A percentile compares a stretch with the other conserved stretches of the same genome.
Evolutionary conservation across 2,113 vertebrate genomes (phyloP).

Genomic region (Pluvianellus socialis): DNA sequence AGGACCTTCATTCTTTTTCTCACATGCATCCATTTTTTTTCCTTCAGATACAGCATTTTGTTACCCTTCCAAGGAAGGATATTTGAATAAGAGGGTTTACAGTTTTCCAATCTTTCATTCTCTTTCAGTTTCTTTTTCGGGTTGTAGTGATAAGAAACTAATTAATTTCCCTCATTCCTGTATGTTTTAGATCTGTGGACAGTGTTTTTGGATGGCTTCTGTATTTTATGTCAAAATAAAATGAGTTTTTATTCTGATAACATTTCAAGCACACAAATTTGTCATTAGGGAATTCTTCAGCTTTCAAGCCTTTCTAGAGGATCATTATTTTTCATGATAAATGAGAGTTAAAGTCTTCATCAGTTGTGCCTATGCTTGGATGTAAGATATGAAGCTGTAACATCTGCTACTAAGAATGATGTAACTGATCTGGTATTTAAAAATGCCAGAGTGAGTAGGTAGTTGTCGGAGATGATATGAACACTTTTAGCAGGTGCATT

Average conservation of each 20-base stretch:
- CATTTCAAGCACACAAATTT: neutral
- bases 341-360: constrained; percentile 15
- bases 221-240: constrained; percentile 25
- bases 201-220: neutral
- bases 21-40: neutral
- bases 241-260: neutral
- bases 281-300: neutral
- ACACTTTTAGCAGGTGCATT: constrained; percentile 2
- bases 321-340: neutral
- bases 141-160: neutral
- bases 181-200: neutral
- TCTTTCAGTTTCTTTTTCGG: neutral
- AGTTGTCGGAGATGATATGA: neutral
- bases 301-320: neutral
- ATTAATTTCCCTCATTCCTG: neutral
- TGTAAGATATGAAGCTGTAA: neutral
- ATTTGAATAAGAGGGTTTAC: neutral
- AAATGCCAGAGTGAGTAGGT: constrained; percentile 27
- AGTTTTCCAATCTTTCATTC: neutral
- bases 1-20: neutral
- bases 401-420: constrained; percentile 41
- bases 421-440: constrained; percentile 54
- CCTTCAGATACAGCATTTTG: neutral
- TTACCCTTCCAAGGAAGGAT: neutral
- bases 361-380: neutral